Evolutionary conservation across 2,113 vertebrate species (phyloP).

Genomic region (Anthoscopus minutus): DNA sequence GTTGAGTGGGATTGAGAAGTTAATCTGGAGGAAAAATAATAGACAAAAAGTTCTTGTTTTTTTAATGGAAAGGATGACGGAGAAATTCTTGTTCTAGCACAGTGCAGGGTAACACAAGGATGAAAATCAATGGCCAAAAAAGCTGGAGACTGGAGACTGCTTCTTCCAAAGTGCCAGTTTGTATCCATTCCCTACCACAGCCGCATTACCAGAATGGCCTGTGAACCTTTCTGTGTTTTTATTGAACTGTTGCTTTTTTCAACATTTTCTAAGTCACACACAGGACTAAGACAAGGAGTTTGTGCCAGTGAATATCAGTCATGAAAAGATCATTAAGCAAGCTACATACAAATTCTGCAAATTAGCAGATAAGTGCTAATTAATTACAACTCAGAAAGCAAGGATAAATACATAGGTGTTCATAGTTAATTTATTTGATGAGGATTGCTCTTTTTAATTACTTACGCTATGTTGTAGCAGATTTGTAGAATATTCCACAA

Average conservation of each 20-base stretch:
- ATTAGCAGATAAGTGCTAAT: not conserved
- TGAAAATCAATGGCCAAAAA: not conserved
- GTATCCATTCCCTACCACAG: not conserved
- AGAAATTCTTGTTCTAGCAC: not conserved
- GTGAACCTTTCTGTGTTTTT: not conserved
- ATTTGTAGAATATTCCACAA: not conserved
- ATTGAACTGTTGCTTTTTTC: not conserved
- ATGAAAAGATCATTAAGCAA: not conserved
- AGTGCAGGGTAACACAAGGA: not conserved
- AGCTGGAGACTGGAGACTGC: not conserved
- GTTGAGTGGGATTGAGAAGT: not conserved
- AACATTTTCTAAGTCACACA: accelerated
- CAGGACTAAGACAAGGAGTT: not conserved
- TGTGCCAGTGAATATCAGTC: not conserved
- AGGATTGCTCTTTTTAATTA: not conserved
- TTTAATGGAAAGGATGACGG: not conserved
- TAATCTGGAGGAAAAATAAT: not conserved
- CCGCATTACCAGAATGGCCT: not conserved
- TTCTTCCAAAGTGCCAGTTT: not conserved
- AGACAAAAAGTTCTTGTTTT: not conserved
- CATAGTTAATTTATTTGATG: not conserved
- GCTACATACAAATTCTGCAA: not conserved
- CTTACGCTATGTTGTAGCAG: not conserved
- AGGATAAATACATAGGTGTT: not conserved
- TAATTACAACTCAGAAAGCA: not conserved